A percentile compares a stretch with the other conserved stretches of the same genome.
These are phyloP conservation scores for Bellardia pandia DNA, from an alignment of 2,888 invertebrate species.

Conservation along the genomic window DNA sequence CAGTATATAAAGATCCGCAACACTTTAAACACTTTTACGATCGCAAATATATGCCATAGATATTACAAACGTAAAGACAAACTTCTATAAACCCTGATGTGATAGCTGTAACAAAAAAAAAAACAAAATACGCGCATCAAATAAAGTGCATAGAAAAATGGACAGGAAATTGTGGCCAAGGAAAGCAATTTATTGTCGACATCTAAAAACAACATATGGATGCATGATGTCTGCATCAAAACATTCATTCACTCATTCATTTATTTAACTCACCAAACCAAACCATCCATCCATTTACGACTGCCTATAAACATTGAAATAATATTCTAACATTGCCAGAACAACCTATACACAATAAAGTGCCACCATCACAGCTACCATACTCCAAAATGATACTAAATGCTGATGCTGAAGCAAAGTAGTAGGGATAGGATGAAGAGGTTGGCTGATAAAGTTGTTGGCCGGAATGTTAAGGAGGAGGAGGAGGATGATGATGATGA, in stretches of 20 bases:
- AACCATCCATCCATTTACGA: conserved; percentile 37
- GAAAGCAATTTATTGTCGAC: conserved; percentile 69
- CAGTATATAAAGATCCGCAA: no score
- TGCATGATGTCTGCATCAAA: conserved; percentile 52
- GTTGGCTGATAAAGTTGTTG: not conserved
- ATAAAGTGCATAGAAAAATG: conserved; percentile 55
- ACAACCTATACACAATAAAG: conserved; percentile 35
- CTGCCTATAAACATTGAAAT: conserved; percentile 36
- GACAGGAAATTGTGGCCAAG: conserved; percentile 67
- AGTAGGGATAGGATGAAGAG: not conserved
- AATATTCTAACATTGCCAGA: conserved; percentile 54
- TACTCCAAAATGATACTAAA: not conserved
- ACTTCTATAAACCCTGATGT: not conserved
- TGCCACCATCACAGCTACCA: conserved; percentile 18
- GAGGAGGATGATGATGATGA: conserved; percentile 3
- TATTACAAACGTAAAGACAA: not conserved
- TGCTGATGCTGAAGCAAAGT: not conserved
- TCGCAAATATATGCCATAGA: no score
- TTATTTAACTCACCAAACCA: conserved; percentile 34
- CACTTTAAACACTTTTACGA: no score
- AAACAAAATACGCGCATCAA: not conserved
- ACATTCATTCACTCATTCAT: conserved; percentile 33
- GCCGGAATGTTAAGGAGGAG: not conserved
- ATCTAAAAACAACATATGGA: conserved; percentile 65
- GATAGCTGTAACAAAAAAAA: not conserved